These are phyloP conservation scores for Parasteatoda lunata DNA, from an alignment of 2,888 invertebrate genomes.

Conservation along the genomic window DNA sequence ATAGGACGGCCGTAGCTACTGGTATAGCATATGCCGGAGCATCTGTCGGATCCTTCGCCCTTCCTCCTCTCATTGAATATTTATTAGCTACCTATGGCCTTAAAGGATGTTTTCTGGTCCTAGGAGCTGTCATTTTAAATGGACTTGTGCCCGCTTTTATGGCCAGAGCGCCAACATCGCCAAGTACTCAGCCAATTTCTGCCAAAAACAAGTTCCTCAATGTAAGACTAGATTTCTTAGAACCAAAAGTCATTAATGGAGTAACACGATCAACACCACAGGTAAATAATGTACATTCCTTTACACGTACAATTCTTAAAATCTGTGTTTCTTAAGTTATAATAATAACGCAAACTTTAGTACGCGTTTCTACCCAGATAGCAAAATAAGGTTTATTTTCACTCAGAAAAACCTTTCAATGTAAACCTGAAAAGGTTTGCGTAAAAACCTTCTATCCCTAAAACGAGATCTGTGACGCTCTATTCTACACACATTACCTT, in stretches of 20 bases:
- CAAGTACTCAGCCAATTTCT: neutral
- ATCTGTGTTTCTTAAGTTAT: too few relatives aligned
- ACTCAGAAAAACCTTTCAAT: too few relatives aligned
- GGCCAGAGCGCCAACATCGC: conserved; percentile 27
- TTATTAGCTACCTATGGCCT: conserved; percentile 54
- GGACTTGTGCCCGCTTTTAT: conserved; percentile 61
- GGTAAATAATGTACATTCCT: conserved; percentile 11
- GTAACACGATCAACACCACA: neutral
- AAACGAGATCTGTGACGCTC: too few relatives aligned
- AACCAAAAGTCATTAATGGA: conserved; percentile 39
- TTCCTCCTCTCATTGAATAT: conserved; percentile 63
- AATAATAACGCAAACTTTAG: too few relatives aligned
- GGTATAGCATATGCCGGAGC: conserved; percentile 67
- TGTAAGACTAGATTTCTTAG: conserved; percentile 42
- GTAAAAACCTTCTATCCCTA: too few relatives aligned
- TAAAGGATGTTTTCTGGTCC: conserved; percentile 61
- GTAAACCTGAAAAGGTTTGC: too few relatives aligned
- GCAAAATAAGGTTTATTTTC: too few relatives aligned
- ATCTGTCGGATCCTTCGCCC: conserved; percentile 65
- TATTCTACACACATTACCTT: too few relatives aligned
- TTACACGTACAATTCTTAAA: too few relatives aligned
- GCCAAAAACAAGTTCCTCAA: conserved; percentile 32
- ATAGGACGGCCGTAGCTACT: conserved; percentile 55
- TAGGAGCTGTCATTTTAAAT: conserved; percentile 62
- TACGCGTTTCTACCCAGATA: too few relatives aligned